These are phyloP conservation scores for Lycodopsis pacificus DNA, from an alignment of 2,797 vertebrate genomes.

Conservation along the genomic window DNA sequence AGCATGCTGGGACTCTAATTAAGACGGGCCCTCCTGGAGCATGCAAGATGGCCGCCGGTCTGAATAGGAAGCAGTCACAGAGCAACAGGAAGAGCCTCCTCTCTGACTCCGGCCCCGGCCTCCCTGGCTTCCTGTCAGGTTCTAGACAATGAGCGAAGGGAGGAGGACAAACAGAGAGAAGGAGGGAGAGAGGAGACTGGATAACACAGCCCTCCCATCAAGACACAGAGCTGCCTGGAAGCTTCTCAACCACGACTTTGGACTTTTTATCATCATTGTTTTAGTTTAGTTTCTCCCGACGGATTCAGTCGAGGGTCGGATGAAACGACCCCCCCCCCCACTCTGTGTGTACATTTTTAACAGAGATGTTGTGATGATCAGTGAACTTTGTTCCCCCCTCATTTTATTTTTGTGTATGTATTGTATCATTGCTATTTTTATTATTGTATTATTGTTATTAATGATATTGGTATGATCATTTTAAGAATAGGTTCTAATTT, in stretches of 20 bases:
- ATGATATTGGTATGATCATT: conserved; percentile 82
- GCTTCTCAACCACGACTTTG: conserved; percentile 66
- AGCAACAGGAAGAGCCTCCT: conserved; percentile 81
- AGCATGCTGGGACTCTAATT: conserved; percentile 79
- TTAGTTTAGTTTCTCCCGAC: conserved; percentile 31
- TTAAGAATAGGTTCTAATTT: conserved; percentile 74
- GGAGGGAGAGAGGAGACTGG: conserved; percentile 62
- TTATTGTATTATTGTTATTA: conserved; percentile 84
- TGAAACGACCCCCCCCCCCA: conserved; percentile 19
- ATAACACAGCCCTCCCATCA: conserved; percentile 54
- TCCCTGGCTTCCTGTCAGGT: conserved; percentile 82
- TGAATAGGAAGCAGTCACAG: conserved; percentile 81
- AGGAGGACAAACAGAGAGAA: conserved; percentile 55
- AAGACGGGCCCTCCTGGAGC: conserved; percentile 74
- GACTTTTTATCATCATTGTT: conserved; percentile 46
- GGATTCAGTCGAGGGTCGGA: conserved; percentile 61
- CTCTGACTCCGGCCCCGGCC: conserved; percentile 75
- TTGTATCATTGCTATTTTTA: conserved; percentile 88
- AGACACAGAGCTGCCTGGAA: conserved; percentile 65
- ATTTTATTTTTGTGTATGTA: conserved; percentile 80
- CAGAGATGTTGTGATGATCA: conserved; percentile 80
- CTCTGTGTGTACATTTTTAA: conserved; percentile 82
- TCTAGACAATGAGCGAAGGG: conserved; percentile 81
- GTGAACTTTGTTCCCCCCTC: conserved; percentile 61
- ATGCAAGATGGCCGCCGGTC: conserved; percentile 77